Evolutionary conservation across 1,140 invertebrate genomes (phyloP), one percentile per base, ranked within the genome.

Genomic region (Leptinotarsa defecta): DNA sequence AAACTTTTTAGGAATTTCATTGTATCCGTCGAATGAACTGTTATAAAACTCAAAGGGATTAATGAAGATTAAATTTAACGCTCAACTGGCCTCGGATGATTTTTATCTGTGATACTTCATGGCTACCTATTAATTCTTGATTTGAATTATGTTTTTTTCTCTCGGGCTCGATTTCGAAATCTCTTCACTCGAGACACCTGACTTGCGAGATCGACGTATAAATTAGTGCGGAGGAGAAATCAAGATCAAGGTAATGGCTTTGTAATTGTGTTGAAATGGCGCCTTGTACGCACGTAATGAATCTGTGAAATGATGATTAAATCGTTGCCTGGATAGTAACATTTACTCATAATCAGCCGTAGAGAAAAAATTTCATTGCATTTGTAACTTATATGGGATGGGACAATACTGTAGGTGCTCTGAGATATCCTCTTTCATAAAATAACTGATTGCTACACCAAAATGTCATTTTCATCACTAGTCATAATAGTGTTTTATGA

Each of bases 71-170:
- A 57, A 57, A 57, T 57, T 57, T 19, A 19, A 57, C 15, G 52
- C 52, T 57, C 17, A 57, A 19, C n/a, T 13, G 52, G n/a, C 52
- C 17, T 57, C n/a, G 15, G 13, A 57, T 57, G 52, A 57, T 57
- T 57, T 57, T 57, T 57, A 57, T 57, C 52, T 57, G n/a, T 57
- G 52, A 57, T 57, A n/a, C 52, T 57, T 57, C 52, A 57, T 57
- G 15, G 52, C 52, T 57, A 57, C 52, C n/a, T 57, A 57, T 57
- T 57, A 19, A 57, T 19, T 57, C 52, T 57, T 57, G 52, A 17
- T 57, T 57, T 19, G 52, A 57, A 57, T 57, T 57, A 57, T 57
- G 52, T n/a, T 57, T 57, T 22, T 24, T 57, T 57, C 52, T 57
- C 15, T 57, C 52, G 17, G 13, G 52, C 52, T 19, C 52, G 52